Base-by-base conservation (phyloP, 2,797 vertebrate species). In the Acestrorhynchus altus region DNA sequence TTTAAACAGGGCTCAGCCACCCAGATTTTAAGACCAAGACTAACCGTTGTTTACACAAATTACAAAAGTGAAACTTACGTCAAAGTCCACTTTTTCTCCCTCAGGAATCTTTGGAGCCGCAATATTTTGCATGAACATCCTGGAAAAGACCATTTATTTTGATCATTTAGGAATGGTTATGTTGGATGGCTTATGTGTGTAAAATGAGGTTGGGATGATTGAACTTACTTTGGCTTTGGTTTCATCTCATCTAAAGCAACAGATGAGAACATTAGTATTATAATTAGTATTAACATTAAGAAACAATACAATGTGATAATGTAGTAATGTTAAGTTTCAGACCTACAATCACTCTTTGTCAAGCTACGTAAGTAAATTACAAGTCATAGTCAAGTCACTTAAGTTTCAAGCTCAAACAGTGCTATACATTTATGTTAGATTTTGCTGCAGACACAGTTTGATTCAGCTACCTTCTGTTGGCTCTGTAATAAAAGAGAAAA, bases 81-180 rank as follows among this genome's bases (percentile, higher is more conserved):
- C 92, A 88, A 93, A 93, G 83, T 93, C 91, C 4, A 93, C 91
- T 82, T 92, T 93, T 0, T 93, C 93, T 85, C 91, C 92, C 49
- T 92, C 90, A 2, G 92, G 91, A 66, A 93, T 87, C 89, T 93
- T 93, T 44, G 91, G 92, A 73, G 87, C 84, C 6, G 87, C 6
- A 35, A 92, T 83, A 54, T 87, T 54, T 15, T 83, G 86, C 84
- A 90, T 86, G 75, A 93, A 92, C n/a, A 76, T 24, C 83, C 90
- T 93, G 56, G 70, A 86, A 83, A 77, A 61, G 20, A 39, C 40
- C 4, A 16, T 35, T 9, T 18, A 20, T 63, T 39, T 31, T 0
- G 18, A 9, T 40, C 13, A 57, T 60, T 10, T 28, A 11, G 72
- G 20, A 2, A n/a, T n/a, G n/a, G n/a, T n/a, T n/a, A n/a, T n/a